These are phyloP conservation scores for Linurgus olivaceus DNA, from an alignment of 2,797 vertebrate genomes.

Conservation along the genomic window DNA sequence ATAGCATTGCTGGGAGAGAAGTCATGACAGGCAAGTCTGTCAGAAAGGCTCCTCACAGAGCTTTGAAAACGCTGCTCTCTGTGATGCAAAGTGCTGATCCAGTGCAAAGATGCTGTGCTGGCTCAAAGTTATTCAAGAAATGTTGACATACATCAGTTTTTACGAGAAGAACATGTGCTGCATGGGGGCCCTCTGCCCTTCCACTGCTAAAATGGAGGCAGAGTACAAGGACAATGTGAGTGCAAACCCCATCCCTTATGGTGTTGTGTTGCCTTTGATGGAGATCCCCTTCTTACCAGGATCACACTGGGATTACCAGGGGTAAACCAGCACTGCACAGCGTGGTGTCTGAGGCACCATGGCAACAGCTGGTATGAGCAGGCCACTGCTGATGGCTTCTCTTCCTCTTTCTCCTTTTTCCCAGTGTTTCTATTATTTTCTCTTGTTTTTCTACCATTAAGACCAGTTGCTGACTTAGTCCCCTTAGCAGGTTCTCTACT, in stretches of 20 bases:
- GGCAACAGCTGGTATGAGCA: neutral
- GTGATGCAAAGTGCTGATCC: neutral
- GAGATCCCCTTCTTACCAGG: neutral
- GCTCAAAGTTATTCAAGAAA: neutral
- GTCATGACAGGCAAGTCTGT: neutral
- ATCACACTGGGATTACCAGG: neutral
- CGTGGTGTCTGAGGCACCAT: neutral
- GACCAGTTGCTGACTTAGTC: neutral
- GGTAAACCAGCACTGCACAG: neutral
- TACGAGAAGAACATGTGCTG: neutral
- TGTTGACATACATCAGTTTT: neutral
- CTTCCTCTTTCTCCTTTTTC: neutral
- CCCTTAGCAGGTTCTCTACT: neutral
- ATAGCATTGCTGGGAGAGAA: neutral
- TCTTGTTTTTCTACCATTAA: neutral
- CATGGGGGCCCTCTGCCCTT: neutral
- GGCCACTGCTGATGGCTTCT: neutral
- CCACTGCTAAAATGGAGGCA: neutral
- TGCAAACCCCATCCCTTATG: rapidly evolving
- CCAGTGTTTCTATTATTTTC: neutral
- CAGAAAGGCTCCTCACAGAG: neutral
- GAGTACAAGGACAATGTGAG: neutral
- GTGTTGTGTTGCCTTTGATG: neutral
- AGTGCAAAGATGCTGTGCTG: neutral
- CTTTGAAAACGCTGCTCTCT: rapidly evolving